Conservation (phyloP, 2,113 vertebrate species). For the Peromyscus maniculatus region DNA sequence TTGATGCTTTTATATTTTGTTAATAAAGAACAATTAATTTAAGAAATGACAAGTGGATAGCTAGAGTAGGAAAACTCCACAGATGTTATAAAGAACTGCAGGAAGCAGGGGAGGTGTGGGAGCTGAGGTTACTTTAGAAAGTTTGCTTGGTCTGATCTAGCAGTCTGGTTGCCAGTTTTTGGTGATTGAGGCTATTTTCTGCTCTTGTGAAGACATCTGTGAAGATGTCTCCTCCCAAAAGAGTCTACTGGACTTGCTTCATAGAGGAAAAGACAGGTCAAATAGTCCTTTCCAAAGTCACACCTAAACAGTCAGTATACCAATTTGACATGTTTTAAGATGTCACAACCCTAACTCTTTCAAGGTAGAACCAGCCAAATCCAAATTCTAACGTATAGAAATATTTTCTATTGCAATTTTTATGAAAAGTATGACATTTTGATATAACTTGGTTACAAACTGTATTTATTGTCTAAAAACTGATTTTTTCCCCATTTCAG, state of each 20-base stretch:
- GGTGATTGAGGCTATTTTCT: neutral
- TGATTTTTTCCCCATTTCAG: conserved; percentile 54
- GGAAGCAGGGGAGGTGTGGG: neutral
- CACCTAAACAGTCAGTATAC: neutral
- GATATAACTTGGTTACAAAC: conserved; percentile 3
- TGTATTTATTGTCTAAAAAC: conserved; percentile 72
- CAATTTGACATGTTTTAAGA: neutral
- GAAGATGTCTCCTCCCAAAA: neutral
- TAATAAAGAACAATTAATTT: neutral
- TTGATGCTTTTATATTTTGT: neutral
- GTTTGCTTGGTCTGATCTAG: neutral
- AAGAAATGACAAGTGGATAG: neutral
- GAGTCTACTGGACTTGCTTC: neutral
- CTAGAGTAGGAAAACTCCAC: neutral
- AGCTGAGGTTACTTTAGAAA: neutral
- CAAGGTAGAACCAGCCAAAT: conserved; percentile 38
- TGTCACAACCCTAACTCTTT: neutral
- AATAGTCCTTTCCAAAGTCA: neutral
- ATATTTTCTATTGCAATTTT: conserved; percentile 60
- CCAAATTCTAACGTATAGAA: neutral
- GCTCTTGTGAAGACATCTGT: neutral
- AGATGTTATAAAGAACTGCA: neutral
- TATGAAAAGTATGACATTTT: conserved; percentile 50
- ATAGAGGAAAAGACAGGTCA: neutral
- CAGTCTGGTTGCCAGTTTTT: neutral